phyloP scores from a whole-genome alignment of 2,797 vertebrate species.

The Gallinago solitaria region DNA sequence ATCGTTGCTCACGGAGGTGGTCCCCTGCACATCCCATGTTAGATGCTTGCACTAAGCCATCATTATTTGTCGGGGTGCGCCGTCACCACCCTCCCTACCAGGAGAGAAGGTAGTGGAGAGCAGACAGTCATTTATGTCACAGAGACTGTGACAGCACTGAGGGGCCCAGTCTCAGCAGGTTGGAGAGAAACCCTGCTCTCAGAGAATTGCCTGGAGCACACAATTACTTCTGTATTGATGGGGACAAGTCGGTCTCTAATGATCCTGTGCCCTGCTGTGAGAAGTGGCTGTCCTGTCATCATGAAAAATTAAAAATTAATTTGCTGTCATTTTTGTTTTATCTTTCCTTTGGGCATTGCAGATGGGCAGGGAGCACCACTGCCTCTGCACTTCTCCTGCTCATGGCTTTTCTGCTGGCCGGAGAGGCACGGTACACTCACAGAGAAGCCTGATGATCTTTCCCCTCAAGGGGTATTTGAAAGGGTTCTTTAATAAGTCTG shows the following conservation, averaged over 20 bases:
- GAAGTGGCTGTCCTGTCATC: neutral
- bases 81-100: no score
- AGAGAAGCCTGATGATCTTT: neutral
- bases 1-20: fast-evolving
- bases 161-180: fast-evolving
- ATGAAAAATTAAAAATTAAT: neutral
- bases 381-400: neutral
- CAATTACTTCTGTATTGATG: neutral
- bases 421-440: fast-evolving
- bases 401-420: fast-evolving
- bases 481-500: neutral
- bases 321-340: neutral
- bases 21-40: fast-evolving
- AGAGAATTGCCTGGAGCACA: neutral
- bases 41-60: fast-evolving
- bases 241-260: neutral
- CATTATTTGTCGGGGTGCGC: fast-evolving
- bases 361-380: neutral
- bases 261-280: neutral
- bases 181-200: neutral
- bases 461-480: neutral
- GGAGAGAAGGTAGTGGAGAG: neutral
- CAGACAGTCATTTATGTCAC: neutral
- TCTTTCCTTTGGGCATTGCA: neutral
- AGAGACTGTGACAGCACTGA: neutral